These are phyloP conservation scores for Anser cygnoides DNA, from an alignment of 2,113 vertebrate species.

Conservation along the genomic window DNA sequence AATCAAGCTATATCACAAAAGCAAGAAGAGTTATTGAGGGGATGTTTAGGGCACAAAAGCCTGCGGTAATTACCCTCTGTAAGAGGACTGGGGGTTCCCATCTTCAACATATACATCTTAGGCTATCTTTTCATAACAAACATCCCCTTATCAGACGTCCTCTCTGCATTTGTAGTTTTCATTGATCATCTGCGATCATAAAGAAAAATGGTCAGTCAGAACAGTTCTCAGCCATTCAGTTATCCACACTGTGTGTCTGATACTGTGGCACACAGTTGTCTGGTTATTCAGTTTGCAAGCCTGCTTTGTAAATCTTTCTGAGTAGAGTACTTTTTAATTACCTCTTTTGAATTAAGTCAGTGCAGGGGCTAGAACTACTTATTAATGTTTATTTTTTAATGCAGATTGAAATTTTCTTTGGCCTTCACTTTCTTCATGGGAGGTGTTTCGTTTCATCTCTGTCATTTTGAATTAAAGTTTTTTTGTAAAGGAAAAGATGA, in stretches of 20 bases:
- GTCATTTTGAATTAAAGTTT: neutral
- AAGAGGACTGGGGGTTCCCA: conserved; percentile 24
- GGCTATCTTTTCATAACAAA: neutral
- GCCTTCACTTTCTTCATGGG: neutral
- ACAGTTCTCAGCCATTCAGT: neutral
- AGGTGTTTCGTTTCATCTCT: neutral
- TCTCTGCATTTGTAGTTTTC: neutral
- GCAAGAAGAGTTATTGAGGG: neutral
- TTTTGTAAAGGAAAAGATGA: neutral
- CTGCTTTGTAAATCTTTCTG: neutral
- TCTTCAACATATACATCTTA: conserved; percentile 8
- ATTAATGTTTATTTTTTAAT: neutral
- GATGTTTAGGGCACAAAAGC: neutral
- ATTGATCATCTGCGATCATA: neutral
- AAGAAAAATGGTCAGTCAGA: neutral
- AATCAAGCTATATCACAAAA: neutral
- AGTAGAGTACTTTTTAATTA: neutral
- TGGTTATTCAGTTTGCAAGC: neutral
- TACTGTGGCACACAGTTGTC: neutral
- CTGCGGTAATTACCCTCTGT: neutral
- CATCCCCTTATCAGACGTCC: neutral
- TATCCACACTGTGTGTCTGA: neutral
- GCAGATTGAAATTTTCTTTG: neutral
- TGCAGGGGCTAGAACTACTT: neutral
- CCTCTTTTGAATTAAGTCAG: neutral